Base-by-base conservation (phyloP, 2,113 vertebrate genomes). In the Misgurnus anguillicaudatus region DNA sequence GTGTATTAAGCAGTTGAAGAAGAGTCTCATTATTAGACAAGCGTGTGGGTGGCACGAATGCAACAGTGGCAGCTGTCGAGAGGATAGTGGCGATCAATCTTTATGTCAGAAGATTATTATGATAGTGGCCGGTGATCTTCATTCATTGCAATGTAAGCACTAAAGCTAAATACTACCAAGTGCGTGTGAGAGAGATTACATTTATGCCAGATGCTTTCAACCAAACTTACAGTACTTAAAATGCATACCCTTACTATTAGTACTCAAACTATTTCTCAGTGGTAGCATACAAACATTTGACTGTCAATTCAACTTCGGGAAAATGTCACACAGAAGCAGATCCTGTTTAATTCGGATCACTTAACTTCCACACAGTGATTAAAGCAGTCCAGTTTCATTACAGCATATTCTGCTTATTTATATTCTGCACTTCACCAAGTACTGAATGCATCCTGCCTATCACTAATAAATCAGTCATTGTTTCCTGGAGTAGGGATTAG, bases 401-500 rank as follows among this genome's bases (percentile, higher is more conserved):
- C 69, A 53, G 24, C 31, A 21, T 53, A 48, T 55, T 77, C 51
- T 39, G 17, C 48, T 39, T 31, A 63, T 73, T 80, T 48, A 19
- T 62, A 77, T 45, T 65, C 72, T 67, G 9, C 13, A 38, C 55
- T 41, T 36, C 39, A 19, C 57, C 9, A 38, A 48, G 36, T 31
- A 36, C 45, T 84, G 70, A 70, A 72, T 72, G 48, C 61, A 64
- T 64, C 31, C 61, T 51, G 61, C 73, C 73, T 64, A 70, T 71
- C 42, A 64, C 77, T 55, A 72, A 64, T 71, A 67, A 68, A 83
- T 83, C 68, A 62, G 76, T 80, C 66, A 60, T 36, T 42, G 38
- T 74, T 61, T 81, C 57, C 75, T 48, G 9, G 55, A 84, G 67
- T 47, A n/a, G n/a, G 62, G 79, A 80, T 84, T 78, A 84, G 47